Evolutionary conservation across 2,797 vertebrate species (phyloP).

Genomic region (Amazona finschi): DNA sequence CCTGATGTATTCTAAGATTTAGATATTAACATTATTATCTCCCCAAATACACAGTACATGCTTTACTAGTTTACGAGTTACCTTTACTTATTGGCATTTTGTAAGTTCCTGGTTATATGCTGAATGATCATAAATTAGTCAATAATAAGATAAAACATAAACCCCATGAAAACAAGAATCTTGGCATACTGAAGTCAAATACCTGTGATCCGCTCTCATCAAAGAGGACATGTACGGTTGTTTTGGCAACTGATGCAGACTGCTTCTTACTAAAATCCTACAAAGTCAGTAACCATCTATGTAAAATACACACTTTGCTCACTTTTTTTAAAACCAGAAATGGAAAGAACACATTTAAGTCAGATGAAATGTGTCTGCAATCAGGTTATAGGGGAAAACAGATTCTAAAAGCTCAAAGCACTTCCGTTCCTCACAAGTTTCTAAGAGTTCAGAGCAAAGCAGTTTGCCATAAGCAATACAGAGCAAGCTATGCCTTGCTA

Average conservation of each 20-base stretch:
- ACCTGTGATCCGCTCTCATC: constrained; percentile 89
- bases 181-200: neutral
- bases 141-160: neutral
- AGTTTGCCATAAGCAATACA: neutral
- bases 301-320: neutral
- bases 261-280: constrained; percentile 83
- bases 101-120: neutral
- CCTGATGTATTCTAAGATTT: neutral
- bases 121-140: neutral
- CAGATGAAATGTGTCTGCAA: neutral
- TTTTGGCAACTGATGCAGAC: constrained; percentile 81
- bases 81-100: neutral
- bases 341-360: neutral
- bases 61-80: neutral
- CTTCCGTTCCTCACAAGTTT: neutral
- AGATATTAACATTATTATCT: neutral
- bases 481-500: neutral
- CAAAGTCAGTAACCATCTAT: constrained; percentile 16
- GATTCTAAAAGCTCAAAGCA: neutral
- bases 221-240: constrained; percentile 81
- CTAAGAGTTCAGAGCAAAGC: neutral
- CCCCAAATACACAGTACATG: neutral
- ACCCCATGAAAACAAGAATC: neutral
- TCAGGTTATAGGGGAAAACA: neutral
- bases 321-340: neutral